phyloP scores from a whole-genome alignment of 2,797 vertebrate genomes.

The Alca torda region DNA sequence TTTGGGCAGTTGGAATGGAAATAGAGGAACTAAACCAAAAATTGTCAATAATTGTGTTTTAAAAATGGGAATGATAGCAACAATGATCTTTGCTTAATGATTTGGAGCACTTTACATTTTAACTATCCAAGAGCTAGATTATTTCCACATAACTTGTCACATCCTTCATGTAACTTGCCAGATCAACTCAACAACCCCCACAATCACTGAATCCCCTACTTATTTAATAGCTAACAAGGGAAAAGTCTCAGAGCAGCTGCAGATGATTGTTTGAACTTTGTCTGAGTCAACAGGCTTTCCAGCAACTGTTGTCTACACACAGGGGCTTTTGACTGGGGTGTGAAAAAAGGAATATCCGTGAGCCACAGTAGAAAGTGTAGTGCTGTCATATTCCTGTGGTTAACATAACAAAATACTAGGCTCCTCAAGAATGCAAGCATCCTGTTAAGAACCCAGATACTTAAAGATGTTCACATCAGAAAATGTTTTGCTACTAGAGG shows the following conservation, averaged over 20 bases:
- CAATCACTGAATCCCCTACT: not conserved
- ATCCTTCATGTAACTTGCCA: not conserved
- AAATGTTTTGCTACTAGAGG: not conserved
- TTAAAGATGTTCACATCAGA: not conserved
- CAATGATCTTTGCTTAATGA: not conserved
- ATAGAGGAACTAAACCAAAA: not conserved
- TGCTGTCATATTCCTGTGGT: not conserved
- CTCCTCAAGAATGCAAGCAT: not conserved
- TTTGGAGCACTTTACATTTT: not conserved
- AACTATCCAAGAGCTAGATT: not conserved
- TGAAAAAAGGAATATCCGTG: not conserved
- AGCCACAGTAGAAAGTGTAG: not conserved
- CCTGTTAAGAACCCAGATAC: not conserved
- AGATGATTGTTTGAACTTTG: not conserved
- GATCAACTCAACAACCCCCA: not conserved
- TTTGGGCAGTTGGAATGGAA: not conserved
- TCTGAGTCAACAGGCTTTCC: not conserved
- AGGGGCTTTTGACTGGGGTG: not conserved
- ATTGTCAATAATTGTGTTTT: not conserved
- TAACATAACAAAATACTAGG: not conserved
- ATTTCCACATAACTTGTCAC: not conserved
- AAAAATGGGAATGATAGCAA: not conserved
- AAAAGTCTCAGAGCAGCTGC: not conserved
- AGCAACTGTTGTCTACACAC: not conserved
- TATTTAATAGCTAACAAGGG: not conserved